Evolutionary conservation across 2,888 invertebrate genomes (phyloP).

Genomic region (Hypena proboscidalis): DNA sequence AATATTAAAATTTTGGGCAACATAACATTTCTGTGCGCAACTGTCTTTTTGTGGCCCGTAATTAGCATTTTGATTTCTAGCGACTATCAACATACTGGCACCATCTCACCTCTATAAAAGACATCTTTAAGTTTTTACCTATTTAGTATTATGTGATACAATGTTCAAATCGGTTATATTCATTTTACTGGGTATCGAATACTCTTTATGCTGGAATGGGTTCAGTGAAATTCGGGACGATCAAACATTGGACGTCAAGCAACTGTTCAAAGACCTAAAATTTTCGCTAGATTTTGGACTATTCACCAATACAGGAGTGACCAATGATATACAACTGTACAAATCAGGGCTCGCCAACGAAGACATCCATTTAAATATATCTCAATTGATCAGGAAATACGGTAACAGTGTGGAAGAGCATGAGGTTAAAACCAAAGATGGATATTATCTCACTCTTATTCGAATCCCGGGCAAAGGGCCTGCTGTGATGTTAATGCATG

Average conservation of each 20-base stretch:
- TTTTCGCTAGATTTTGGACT: slow-evolving; percentile 11
- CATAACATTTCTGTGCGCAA: slow-evolving; percentile 12
- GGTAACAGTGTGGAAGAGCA: slow-evolving; percentile 56
- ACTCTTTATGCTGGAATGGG: slow-evolving; percentile 3
- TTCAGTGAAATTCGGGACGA: slow-evolving; percentile 6
- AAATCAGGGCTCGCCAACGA: slow-evolving; percentile 29
- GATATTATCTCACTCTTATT: slow-evolving; percentile 36
- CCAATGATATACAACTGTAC: slow-evolving; percentile 12
- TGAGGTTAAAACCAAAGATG: slow-evolving; percentile 64
- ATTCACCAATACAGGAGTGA: slow-evolving; percentile 20
- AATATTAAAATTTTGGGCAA: too few relatives aligned
- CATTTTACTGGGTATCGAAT: slow-evolving; percentile 1
- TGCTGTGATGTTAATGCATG: slow-evolving; percentile 66
- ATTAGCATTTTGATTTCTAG: slow-evolving; percentile 30
- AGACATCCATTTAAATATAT: slow-evolving; percentile 36
- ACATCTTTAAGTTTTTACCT: background rate
- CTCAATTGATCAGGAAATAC: slow-evolving; percentile 41
- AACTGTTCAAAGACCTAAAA: slow-evolving; percentile 24
- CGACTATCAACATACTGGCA: background rate
- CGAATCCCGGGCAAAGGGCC: slow-evolving; percentile 44
- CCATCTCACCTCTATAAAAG: background rate
- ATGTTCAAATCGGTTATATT: background rate
- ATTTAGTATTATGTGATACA: background rate
- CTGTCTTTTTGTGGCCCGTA: slow-evolving; percentile 1
- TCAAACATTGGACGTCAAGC: slow-evolving; percentile 18